Conservation (phyloP, 2,797 vertebrate species). For the Coracias cyanogaster region DNA sequence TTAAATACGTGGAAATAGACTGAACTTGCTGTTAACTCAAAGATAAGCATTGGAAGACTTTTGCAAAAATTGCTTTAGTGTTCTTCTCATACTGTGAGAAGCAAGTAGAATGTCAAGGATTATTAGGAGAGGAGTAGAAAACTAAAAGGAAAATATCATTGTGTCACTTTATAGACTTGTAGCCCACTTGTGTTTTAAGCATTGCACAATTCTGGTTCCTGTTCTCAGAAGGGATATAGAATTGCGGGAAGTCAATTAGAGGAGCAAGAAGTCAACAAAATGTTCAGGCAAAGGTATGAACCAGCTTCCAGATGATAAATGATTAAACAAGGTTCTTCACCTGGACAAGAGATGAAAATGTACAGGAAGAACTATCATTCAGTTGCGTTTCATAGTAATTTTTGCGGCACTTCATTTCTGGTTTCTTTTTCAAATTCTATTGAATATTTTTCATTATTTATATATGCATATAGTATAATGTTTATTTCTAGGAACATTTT, state of each 20-base stretch:
- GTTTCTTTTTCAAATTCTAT: neutral
- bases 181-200: neutral
- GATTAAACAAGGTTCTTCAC: neutral
- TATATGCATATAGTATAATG: fast-evolving
- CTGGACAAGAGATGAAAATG: neutral
- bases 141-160: neutral
- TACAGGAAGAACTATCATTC: neutral
- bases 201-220: neutral
- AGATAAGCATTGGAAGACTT: neutral
- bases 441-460: neutral
- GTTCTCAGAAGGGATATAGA: neutral
- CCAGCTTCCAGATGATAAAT: neutral
- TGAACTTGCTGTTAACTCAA: neutral
- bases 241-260: neutral
- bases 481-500: neutral
- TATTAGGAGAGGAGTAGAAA: neutral
- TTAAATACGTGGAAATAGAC: neutral
- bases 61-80: neutral
- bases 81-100: neutral
- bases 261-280: neutral
- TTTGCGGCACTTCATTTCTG: neutral
- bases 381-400: neutral
- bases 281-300: neutral
- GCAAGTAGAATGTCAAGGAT: neutral
- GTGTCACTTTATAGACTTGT: neutral